These are phyloP conservation scores for Nomada flava DNA, from an alignment of 2,888 invertebrate species.

Conservation along the genomic window DNA sequence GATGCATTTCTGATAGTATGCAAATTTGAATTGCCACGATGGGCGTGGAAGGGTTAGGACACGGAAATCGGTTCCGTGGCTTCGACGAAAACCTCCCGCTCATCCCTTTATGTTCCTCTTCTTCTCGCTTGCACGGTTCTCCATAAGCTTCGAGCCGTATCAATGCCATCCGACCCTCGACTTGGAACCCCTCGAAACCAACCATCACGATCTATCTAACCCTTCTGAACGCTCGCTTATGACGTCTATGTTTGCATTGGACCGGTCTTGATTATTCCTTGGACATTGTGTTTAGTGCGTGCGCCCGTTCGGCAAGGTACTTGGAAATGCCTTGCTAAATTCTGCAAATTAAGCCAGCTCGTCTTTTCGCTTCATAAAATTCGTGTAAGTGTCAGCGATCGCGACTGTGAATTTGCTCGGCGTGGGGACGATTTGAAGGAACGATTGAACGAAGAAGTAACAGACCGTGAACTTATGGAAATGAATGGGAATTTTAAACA, in stretches of 20 bases:
- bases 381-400: too few relatives aligned
- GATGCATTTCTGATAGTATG: slow-evolving; percentile 73
- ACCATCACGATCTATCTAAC: slow-evolving; percentile 24
- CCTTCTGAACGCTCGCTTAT: slow-evolving; percentile 18
- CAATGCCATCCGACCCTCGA: slow-evolving; percentile 16
- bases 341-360: neutral
- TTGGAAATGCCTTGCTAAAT: neutral
- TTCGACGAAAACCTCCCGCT: slow-evolving; percentile 19
- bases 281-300: slow-evolving; percentile 22
- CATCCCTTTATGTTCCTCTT: neutral
- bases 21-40: slow-evolving; percentile 69
- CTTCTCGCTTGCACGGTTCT: neutral
- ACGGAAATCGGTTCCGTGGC: slow-evolving; percentile 43
- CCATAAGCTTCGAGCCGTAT: slow-evolving; percentile 9
- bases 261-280: slow-evolving; percentile 49
- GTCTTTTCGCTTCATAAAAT: neutral
- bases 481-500: too few relatives aligned
- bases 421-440: neutral
- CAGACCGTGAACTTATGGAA: too few relatives aligned
- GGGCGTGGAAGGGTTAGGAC: slow-evolving; percentile 43
- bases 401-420: neutral
- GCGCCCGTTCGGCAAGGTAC: neutral
- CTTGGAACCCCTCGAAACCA: slow-evolving; percentile 16
- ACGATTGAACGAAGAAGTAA: too few relatives aligned
- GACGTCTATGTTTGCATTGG: slow-evolving; percentile 55